These are phyloP conservation scores for Microcebus griseorufus DNA, from an alignment of 2,113 vertebrate genomes.

Conservation along the genomic window DNA sequence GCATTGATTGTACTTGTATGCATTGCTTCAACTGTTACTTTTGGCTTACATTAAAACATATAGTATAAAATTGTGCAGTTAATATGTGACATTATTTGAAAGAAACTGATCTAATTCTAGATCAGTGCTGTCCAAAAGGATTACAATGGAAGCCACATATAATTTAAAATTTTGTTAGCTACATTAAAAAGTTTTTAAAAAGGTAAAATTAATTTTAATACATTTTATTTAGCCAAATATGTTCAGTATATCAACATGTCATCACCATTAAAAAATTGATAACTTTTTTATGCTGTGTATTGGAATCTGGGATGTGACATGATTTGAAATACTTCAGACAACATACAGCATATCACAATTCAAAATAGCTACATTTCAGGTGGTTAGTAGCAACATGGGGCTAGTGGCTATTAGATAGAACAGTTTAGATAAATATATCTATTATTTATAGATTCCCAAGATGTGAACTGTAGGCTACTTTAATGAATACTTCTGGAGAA, in stretches of 20 bases:
- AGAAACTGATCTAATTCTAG: not conserved
- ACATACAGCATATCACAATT: not conserved
- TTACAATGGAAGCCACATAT: not conserved
- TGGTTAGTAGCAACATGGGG: not conserved
- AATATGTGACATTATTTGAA: not conserved
- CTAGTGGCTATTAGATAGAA: not conserved
- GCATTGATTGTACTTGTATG: not conserved
- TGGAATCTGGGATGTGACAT: not conserved
- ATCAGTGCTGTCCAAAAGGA: not conserved
- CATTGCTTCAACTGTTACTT: not conserved
- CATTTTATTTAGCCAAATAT: not conserved
- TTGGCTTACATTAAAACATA: not conserved
- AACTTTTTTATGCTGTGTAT: not conserved
- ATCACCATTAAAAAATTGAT: not conserved
- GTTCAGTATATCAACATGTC: not conserved
- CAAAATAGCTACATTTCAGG: not conserved
- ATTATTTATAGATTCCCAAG: not conserved
- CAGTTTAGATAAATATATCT: not conserved
- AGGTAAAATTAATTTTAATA: not conserved
- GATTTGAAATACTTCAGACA: not conserved
- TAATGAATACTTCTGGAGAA: constrained; percentile 4
- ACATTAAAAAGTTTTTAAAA: not conserved
- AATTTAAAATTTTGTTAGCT: not conserved
- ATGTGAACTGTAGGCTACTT: not conserved
- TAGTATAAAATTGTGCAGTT: not conserved